Conservation (phyloP, 2,113 vertebrate species). For the Oryzias woworae region DNA sequence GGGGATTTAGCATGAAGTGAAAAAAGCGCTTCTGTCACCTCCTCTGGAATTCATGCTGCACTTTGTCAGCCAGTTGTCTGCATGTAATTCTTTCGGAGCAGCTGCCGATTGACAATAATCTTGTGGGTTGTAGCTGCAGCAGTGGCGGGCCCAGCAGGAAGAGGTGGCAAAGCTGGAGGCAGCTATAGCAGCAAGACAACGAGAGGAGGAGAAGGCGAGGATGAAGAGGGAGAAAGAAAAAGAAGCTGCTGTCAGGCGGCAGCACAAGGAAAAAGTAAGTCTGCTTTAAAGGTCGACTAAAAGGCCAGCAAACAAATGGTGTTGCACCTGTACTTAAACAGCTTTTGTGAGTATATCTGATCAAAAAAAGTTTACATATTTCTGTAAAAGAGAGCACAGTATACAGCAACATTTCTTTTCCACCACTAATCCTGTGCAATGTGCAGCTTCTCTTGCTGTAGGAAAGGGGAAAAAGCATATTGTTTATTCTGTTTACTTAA, state of each 20-base stretch:
- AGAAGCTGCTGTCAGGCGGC: constrained; percentile 75
- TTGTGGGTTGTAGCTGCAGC: constrained; percentile 80
- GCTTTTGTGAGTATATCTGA: neutral
- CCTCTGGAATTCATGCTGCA: constrained; percentile 23
- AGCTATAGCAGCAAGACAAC: constrained; percentile 80
- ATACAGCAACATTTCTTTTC: neutral
- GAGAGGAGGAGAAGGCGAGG: constrained; percentile 78
- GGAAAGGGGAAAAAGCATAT: neutral
- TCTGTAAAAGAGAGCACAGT: neutral
- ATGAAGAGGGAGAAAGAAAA: constrained; percentile 79
- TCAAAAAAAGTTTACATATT: neutral
- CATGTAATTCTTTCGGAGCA: constrained; percentile 23
- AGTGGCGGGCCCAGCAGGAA: constrained; percentile 86
- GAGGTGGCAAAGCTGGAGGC: constrained; percentile 85
- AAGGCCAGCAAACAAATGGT: neutral
- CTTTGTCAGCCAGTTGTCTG: constrained; percentile 31
- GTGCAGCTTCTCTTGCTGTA: neutral
- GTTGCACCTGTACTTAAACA: neutral
- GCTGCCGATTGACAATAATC: constrained; percentile 28
- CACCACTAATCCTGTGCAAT: neutral
- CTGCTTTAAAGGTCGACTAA: neutral
- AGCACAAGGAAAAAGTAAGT: constrained; percentile 79
- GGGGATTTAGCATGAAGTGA: constrained; percentile 31
- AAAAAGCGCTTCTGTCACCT: constrained; percentile 32
- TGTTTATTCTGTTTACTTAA: neutral